Base-by-base conservation (phyloP, 2,888 invertebrate species). In the Drosophila vallismaia region DNA sequence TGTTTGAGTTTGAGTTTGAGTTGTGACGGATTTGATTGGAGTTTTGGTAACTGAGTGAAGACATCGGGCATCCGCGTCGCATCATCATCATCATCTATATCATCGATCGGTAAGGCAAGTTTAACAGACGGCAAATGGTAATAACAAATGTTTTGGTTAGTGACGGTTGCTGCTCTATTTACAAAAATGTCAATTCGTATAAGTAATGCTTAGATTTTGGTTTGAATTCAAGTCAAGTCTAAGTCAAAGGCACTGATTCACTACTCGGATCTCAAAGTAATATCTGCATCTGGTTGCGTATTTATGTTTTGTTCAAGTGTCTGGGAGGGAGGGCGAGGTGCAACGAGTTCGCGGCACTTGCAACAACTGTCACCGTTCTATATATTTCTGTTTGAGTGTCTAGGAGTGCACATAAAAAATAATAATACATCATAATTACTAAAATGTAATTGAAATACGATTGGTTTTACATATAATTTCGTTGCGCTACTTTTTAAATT, bases 361-460 rank as follows among this genome's bases (percentile, higher is more conserved):
- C 79, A 77, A 77, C 79, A 82, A 83, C 80, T 74, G 86, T 82
- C 86, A 66, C 66, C 63, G 44, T 63, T 53, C 6, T n/a, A n/a
- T 1, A 12, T 36, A 5, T 55, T n/a, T n/a, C 40, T 72, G 19
- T 68, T 40, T 36, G 50, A 40, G 57, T 63, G 42, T 62, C 48
- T 26, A n/a, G 49, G 29, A 46, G 56, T 67, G 40, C 59, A 67
- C 49, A 69, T 71, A 71, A 71, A 66, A 52, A 81, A 81, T 82
- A 81, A 82, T 82, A 81, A 85, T 84, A 84, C 85, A 81, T 84
- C 67, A 84, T 81, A 77, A 84, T 84, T 84, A 81, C 85, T 84
- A 81, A 79, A 79, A 70, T 82, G 79, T 85, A 82, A 85, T 79
- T 82, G 68, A 85, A 81, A 81, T 81, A 85, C 82, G 68, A 54